Base-by-base conservation (phyloP, 2,888 invertebrate genomes). In the Cryptophagus acutangulus region DNA sequence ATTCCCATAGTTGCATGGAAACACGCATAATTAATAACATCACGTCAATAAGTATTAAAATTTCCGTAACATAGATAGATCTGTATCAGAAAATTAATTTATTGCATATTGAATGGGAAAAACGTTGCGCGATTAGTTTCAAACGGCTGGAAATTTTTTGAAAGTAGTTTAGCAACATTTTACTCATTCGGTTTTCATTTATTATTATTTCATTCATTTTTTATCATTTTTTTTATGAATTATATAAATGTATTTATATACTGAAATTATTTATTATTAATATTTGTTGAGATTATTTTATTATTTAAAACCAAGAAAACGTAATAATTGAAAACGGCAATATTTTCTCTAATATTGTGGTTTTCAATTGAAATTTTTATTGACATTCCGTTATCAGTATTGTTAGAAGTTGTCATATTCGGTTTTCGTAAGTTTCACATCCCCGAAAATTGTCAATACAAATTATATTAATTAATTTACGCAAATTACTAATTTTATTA, bases 361-460 rank as follows among this genome's bases (percentile, higher is more conserved):
- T 35, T 43, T 46, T 48, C 41, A 17, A 24, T 33, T 28, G 37
- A 33, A 41, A 28, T 38, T 50, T 48, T 51, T 49, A 39, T 48
- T 52, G 52, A 61, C 65, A 65, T 65, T 65, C 65, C 65, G 52
- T 52, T 58, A 59, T 63, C 65, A 65, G 65, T 65, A 65, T 65
- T 63, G 52, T 56, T n/a, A 54, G 61, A 61, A 60, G 59, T 59
- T 61, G 59, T 62, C 60, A 57, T 57, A n/a, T n/a, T n/a, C n/a
- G n/a, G n/a, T 26, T 15, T 20, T 14, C n/a, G n/a, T n/a, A n/a
- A 24, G 16, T 18, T 10, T 15, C 8, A 5, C 8, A 16, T 33
- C 4, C 15, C n/a, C 17, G 15, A 34, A n/a, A 4, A 37, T 29
- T 25, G 12, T 35, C n/a, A 12, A 26, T 26, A 26, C 3, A 26